Evolutionary conservation across 2,113 vertebrate genomes (phyloP).

Genomic region (Atractosteus spatula): DNA sequence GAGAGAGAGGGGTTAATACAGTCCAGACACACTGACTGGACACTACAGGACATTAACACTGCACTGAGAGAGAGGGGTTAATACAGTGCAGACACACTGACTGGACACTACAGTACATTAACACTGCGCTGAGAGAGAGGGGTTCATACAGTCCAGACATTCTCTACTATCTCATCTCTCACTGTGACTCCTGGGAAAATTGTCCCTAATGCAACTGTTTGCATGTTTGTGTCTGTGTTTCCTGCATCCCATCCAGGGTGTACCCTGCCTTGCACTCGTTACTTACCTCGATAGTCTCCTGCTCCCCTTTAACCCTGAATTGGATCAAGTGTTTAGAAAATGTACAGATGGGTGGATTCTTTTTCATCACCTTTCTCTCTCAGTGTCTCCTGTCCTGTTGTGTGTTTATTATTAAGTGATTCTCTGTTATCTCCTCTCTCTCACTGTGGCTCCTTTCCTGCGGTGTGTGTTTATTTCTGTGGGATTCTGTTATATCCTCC

Average conservation of each 20-base stretch:
- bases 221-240: no score
- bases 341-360: no score
- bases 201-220: neutral
- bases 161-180: conserved; percentile 15
- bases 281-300: no score
- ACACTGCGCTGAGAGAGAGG: neutral
- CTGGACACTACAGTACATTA: no score
- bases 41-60: neutral
- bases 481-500: neutral
- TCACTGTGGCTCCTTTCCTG: neutral
- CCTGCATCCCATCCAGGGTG: no score
- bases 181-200: conserved; percentile 34
- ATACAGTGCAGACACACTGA: neutral
- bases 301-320: no score
- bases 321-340: no score
- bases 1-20: neutral
- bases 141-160: neutral
- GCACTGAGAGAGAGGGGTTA: neutral
- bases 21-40: neutral
- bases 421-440: neutral
- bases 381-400: neutral
- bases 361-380: neutral
- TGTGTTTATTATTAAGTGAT: neutral
- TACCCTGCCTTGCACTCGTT: neutral
- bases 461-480: neutral